Evolutionary conservation across 2,113 vertebrate genomes (phyloP), one percentile per base, ranked within the genome.

Genomic region (Pterocles gutturalis): DNA sequence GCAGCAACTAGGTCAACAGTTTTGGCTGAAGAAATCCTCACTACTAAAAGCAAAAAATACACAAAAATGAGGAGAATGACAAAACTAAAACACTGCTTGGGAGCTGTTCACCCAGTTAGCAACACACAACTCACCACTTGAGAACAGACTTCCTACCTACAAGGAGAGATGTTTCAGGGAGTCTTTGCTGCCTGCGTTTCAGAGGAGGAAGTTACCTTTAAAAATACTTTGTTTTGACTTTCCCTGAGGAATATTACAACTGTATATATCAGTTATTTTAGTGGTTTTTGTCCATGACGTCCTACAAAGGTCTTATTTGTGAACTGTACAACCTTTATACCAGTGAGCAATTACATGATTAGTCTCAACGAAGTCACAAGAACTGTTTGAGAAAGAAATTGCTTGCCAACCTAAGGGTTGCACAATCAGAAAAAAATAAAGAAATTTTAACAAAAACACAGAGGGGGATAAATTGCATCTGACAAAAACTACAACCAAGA

Each of bases 401-500:
- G 60, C 87, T 38, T 92, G 90, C 90, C 95, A 95, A 69, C 45
- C 65, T 43, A 49, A 76, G 51, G 26, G 73, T 95, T 97, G 94
- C 95, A 95, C 91, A 97, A 96, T 53, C 70, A 9, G 26, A 7
- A 11, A 5, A 0, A 38, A 12, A 36, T 12, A 43, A 61, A 90
- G 29, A 81, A 65, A 22, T 3, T 3, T 18, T 45, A 93, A 78
- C 54, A 90, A 78, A 90, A 94, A 15, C 89, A 87, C 13, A 5
- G 58, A 85, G 70, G 53, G 83, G 89, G 57, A 91, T 48, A 91
- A 96, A 95, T 18, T 89, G 36, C 58, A 76, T 69, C 54, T 91
- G 87, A 89, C 81, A 97, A 96, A 97, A 96, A 89, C 65, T 71
- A 82, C 89, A 95, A 87, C 57, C 89, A 85, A 89, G 94, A 92